phyloP scores from a whole-genome alignment of 2,797 vertebrate species.

The Ficedula albicollis region DNA sequence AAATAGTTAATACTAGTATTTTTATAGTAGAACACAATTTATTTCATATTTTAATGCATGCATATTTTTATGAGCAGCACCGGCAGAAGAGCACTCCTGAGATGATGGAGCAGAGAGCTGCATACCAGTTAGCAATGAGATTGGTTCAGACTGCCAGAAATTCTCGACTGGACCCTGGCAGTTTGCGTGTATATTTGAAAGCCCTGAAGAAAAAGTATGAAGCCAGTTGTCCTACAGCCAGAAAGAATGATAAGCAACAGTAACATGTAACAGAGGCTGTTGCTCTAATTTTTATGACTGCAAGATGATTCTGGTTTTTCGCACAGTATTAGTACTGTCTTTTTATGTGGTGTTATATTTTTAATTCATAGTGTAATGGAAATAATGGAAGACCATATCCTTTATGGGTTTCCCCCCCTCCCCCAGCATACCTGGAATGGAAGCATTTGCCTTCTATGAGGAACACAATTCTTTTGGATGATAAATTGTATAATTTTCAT shows the following conservation, averaged over 20 bases:
- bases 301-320: background rate
- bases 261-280: background rate
- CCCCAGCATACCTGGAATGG: background rate
- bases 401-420: background rate
- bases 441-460: background rate
- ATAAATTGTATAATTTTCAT: background rate
- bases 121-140: constrained; percentile 86
- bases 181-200: constrained; percentile 88
- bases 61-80: constrained; percentile 75
- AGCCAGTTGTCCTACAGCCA: constrained; percentile 72
- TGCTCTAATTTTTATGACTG: background rate
- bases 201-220: constrained; percentile 87
- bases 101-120: constrained; percentile 80
- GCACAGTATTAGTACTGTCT: background rate
- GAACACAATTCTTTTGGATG: background rate
- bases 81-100: constrained; percentile 84
- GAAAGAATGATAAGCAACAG: background rate
- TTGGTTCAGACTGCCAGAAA: constrained; percentile 91
- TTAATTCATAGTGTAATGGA: background rate
- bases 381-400: background rate
- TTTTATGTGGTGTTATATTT: background rate
- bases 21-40: background rate
- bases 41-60: constrained; percentile 5
- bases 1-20: background rate
- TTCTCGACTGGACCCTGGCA: constrained; percentile 87